phyloP scores from a whole-genome alignment of 92 coral and sea anemone genomes.

The Epizoanthus fatuus region DNA sequence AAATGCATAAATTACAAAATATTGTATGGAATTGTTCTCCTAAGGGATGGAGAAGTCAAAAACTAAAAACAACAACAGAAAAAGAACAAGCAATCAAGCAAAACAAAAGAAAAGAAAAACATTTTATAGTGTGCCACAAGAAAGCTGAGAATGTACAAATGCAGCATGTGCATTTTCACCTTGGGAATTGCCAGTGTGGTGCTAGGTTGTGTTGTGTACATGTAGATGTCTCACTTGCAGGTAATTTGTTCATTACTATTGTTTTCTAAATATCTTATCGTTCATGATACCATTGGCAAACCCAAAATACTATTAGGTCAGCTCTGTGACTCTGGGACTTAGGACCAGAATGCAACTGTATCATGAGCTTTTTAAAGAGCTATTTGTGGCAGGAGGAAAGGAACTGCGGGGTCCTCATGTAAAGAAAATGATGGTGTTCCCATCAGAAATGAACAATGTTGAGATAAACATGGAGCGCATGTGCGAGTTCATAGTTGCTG shows the following conservation, averaged over 20 bases:
- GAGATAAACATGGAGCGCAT: not conserved
- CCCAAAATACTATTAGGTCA: slow-evolving; percentile 66
- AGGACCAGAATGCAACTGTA: slow-evolving; percentile 23
- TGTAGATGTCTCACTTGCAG: not conserved
- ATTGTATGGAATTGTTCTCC: no score
- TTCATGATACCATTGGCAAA: slow-evolving; percentile 65
- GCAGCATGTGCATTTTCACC: no score
- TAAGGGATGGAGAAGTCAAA: no score
- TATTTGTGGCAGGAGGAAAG: slow-evolving; percentile 47
- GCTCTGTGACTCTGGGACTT: slow-evolving; percentile 53
- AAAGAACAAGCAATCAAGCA: no score
- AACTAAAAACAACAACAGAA: no score
- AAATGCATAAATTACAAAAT: no score
- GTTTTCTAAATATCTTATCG: not conserved
- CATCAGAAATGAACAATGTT: slow-evolving; percentile 12
- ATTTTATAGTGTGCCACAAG: no score
- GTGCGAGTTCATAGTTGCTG: not conserved
- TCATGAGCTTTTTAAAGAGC: slow-evolving; percentile 40
- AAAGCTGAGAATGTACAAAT: no score
- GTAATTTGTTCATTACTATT: slow-evolving; percentile 2
- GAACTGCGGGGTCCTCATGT: slow-evolving; percentile 23
- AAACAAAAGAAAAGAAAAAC: no score
- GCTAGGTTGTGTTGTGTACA: no score
- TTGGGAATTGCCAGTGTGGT: no score
- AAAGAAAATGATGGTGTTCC: not conserved